Evolutionary conservation across 2,113 vertebrate species (phyloP), one percentile per base, ranked within the genome.

Genomic region (Andinoacara biseriatus): DNA sequence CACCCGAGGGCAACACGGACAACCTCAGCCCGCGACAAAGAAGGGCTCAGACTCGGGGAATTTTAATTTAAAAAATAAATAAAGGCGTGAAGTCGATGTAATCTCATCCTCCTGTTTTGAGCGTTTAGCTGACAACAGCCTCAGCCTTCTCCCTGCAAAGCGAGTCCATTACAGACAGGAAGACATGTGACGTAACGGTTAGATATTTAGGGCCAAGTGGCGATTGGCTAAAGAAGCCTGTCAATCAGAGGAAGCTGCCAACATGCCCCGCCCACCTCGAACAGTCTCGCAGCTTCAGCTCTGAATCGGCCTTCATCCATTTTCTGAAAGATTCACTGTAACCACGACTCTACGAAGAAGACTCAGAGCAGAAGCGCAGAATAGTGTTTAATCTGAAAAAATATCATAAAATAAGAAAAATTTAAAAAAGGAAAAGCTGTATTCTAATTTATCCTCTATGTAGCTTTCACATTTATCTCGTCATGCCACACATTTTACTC

Each of bases 171-270:
- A 15, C n/a, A 13, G 8, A 2, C 1, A 3, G 11, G 0, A 4
- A 4, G 1, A 5, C 1, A 33, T 4, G 20, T 79, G 83, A 87
- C 83, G 81, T 75, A 3, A n/a, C 10, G 1, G 9, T 1, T 1
- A 5, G 1, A 10, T 3, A 0, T 1, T 43, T 10, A 31, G 7
- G 8, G 3, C 1, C 24, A 10, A 18, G 5, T 20, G 20, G 0
- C 52, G 5, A 90, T 90, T 92, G 90, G 89, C 58, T 4, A 2
- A 31, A 22, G 0, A 0, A 0, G 3, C 1, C 52, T 5, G 86
- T 83, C 83, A 85, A 74, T 91, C 84, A 82, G 1, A 57, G 0
- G 1, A 6, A 17, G 11, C 52, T 18, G 5, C 1, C 14, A 14
- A 1, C 10, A 26, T 1, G 63, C 1, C 74, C 77, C 67, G 80